Base-by-base conservation (phyloP, 2,888 invertebrate genomes). In the Orthosia gracilis region DNA sequence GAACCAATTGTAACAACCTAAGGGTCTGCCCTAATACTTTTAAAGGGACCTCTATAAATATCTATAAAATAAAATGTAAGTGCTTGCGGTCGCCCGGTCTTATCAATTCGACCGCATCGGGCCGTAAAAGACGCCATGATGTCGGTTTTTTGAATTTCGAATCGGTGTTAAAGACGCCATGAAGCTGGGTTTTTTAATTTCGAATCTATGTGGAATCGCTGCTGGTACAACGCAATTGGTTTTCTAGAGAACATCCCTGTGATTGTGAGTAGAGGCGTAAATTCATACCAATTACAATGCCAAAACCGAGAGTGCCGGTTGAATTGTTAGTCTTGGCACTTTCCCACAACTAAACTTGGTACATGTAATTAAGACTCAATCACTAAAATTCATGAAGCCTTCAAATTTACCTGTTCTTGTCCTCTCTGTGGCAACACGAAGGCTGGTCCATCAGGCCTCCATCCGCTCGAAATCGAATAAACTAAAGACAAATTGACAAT, bases 391-490 rank as follows among this genome's bases (percentile, higher is more conserved):
- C 4, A 54, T 13, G 21, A 54, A 54, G 21, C 21, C 5, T 55
- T 40, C 0, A 13, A 9, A 45, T 59, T 49, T 70, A 85, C 85
- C 87, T 85, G 85, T 21, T 87, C 81, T 57, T 86, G 84, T 61
- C 78, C 85, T 31, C 80, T 88, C 69, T 93, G 91, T 1, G 96
- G 96, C 2, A 95, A 81, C 3, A 94, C 93, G 81, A 96, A 95
- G 1, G 95, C 88, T 0, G 96, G 95, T 70, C 96, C 96, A 17
- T 85, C 90, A 1, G 96, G 96, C 80, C 93, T 91, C 95, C 95
- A 96, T 0, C 96, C 96, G 40, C 95, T 95, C 0, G 96, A n/a
- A n/a, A n/a, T n/a, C n/a, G n/a, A n/a, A n/a, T n/a, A n/a, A n/a
- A n/a, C n/a, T n/a, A n/a, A n/a, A n/a, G n/a, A n/a, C n/a, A n/a